Base-by-base conservation (phyloP, 2,888 invertebrate genomes). In the Sminthurinus aureus region DNA sequence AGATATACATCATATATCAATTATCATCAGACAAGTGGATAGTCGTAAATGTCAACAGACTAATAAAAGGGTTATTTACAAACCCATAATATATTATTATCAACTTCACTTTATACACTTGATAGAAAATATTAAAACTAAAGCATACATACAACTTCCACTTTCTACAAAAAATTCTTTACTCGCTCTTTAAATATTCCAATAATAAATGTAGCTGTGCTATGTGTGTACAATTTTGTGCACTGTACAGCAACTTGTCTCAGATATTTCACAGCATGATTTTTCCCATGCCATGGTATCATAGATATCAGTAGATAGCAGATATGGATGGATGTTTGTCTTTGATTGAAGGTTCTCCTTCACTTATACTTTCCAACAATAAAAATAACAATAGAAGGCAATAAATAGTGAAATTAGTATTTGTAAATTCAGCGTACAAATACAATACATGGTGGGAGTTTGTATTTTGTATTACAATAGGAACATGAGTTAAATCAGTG, bases 21-120 rank as follows among this genome's bases (percentile, higher is more conserved):
- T 38, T 38, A 38, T 38, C 38, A 1, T 38, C 1, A 38, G 38
- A 38, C 38, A 38, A 58, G 58, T 58, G 52, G 58, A 64, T 18
- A 58, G 77, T 77, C 77, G 77, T 77, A 77, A 77, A 77, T 58
- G 77, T 77, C 77, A 77, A 24, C 22, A 52, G 22, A 77, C 58
- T 52, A 58, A 52, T 77, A 77, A 77, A 77, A 38, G 38, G 38
- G 38, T 38, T 38, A 38, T 38, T 38, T 38, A 38, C 38, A 38
- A 38, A 38, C 38, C 38, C 38, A 38, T 38, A 38, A n/a, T 52
- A 58, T 77, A 77, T 77, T n/a, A n/a, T 77, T 77, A 77, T 52
- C 52, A 77, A 22, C 58, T 77, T 77, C 20, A 77, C 22, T 58
- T 77, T 77, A 58, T 58, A 58, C 77, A 77, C 77, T 12, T 58